Conservation (phyloP, 2,888 invertebrate genomes). For the Bombylius discolor region DNA sequence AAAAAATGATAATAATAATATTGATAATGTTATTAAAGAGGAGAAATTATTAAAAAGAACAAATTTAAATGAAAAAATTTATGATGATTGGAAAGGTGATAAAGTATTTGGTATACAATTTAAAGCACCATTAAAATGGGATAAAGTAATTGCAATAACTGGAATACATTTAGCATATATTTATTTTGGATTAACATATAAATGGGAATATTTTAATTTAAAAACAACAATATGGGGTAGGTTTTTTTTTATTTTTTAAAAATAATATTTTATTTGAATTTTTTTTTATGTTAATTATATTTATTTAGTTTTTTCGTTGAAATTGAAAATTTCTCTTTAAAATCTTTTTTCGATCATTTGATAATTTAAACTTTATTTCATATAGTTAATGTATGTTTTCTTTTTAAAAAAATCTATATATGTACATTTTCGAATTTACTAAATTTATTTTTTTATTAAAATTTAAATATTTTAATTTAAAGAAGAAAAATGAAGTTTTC, state of each 20-base stretch:
- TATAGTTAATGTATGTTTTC: background rate
- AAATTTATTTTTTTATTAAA: no score
- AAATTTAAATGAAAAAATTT: background rate
- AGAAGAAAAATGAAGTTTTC: no score
- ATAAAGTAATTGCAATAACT: constrained; percentile 43
- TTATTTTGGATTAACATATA: constrained; percentile 30
- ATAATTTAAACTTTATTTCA: background rate
- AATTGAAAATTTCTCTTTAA: background rate
- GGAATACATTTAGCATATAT: constrained; percentile 40
- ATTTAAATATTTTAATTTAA: no score
- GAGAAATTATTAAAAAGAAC: background rate
- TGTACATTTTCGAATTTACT: no score
- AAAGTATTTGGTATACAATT: constrained; percentile 36
- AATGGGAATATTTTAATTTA: constrained; percentile 27
- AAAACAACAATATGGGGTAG: constrained; percentile 47
- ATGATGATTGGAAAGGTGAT: background rate
- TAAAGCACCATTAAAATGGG: constrained; percentile 51
- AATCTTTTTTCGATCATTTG: no score
- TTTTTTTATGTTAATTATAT: no score
- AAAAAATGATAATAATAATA: background rate
- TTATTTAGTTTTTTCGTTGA: no score
- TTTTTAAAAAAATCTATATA: no score
- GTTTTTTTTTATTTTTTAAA: constrained; percentile 22
- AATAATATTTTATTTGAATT: background rate
- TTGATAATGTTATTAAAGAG: background rate